Base-by-base conservation (phyloP, 2,797 vertebrate species). In the Falco cherrug region DNA sequence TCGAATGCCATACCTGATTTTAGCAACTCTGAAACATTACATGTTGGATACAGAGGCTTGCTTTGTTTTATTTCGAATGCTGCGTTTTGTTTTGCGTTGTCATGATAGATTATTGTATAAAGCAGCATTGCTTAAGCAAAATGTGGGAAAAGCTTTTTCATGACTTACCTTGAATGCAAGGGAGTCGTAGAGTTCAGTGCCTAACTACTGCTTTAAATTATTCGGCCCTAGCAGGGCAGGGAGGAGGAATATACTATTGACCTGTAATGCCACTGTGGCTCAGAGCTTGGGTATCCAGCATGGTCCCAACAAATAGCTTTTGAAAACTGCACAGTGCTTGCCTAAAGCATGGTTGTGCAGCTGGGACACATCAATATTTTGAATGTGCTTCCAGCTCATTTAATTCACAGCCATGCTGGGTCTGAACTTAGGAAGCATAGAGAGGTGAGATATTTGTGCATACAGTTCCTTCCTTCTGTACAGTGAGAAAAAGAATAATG, bases 1-100 rank as follows among this genome's bases (percentile, higher is more conserved):
- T 95, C 2, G 37, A 94, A 91, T 90, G 65, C 89, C 13, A 6
- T 92, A 87, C 86, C 87, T 94, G 94, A 79, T 85, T 96, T 95
- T 82, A 87, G 87, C 79, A 94, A 10, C 89, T 88, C 59, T 15
- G 16, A 79, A 83, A 74, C 61, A 48, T 37, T 89, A 67, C 11
- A n/a, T 1, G 2, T 61, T 75, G 65, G 53, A 25, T 56, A 20
- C 54, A 75, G 84, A 84, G 53, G 35, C 59, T 73, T 70, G 54
- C 69, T 95, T 96, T 94, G 89, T 81, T 94, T 90, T 11, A 12
- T 41, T 68, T 35, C 26, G 56, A 93, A 14, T 19, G 74, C 90
- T 1, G 5, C 5, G 0, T 48, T 89, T 80, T 57, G 59, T 60
- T 90, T 87, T 35, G 39, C 9, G 0, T 47, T 90, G 63, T 84